Conservation (phyloP, 2,113 vertebrate species). For the Hippolais icterina region DNA sequence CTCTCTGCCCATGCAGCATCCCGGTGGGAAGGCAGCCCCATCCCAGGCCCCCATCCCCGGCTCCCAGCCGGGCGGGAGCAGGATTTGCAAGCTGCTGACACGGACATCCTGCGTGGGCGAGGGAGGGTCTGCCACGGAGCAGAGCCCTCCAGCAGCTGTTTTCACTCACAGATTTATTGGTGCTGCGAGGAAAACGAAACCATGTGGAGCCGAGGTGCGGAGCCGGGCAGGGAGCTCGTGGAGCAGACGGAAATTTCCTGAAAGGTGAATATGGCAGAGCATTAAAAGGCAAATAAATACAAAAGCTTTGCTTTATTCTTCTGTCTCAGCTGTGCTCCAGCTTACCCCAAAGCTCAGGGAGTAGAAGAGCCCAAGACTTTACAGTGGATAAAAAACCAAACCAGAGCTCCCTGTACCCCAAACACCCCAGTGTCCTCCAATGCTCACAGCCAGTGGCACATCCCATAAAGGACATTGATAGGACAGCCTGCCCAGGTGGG, state of each 20-base stretch:
- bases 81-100: constrained; percentile 55
- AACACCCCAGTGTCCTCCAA: fast-evolving
- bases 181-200: constrained; percentile 19
- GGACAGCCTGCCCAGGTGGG: not conserved
- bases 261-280: constrained; percentile 47
- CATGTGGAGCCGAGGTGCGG: not conserved
- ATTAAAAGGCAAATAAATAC: constrained; percentile 57
- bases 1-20: not conserved
- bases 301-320: not conserved
- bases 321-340: not conserved
- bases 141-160: constrained; percentile 26
- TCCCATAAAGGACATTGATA: not conserved
- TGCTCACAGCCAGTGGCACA: not conserved
- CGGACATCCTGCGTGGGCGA: constrained; percentile 21
- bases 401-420: not conserved
- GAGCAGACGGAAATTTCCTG: constrained; percentile 63
- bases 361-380: not conserved
- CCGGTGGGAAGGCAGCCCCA: not conserved
- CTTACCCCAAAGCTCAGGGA: not conserved
- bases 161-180: constrained; percentile 38
- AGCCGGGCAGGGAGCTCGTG: not conserved
- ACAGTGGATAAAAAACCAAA: not conserved
- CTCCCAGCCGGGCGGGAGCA: not conserved
- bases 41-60: not conserved
- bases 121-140: not conserved